phyloP scores from a whole-genome alignment of 2,113 vertebrate species.

The Puntigrus tetrazona region DNA sequence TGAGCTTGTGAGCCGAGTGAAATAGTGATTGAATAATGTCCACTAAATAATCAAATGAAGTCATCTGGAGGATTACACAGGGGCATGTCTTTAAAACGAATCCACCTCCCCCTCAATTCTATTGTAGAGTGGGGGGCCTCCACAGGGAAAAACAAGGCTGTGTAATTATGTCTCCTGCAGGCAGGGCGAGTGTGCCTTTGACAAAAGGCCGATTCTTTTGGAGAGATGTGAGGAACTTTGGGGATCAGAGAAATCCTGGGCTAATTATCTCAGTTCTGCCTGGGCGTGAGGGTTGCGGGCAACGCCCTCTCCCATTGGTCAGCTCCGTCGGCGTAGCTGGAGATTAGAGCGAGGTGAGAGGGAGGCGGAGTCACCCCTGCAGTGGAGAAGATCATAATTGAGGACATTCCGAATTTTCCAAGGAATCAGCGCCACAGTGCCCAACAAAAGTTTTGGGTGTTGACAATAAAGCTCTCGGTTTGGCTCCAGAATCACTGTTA shows the following conservation, averaged over 20 bases:
- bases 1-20: background rate
- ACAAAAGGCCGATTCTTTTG: conserved; percentile 66
- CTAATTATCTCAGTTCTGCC: conserved; percentile 75
- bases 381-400: conserved; percentile 56
- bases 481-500: conserved; percentile 22
- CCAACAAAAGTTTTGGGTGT: conserved; percentile 25
- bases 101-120: conserved; percentile 28
- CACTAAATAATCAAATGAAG: conserved; percentile 32
- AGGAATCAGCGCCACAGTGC: conserved; percentile 28
- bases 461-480: conserved; percentile 7
- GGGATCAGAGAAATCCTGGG: conserved; percentile 68
- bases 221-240: conserved; percentile 57
- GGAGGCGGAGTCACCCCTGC: conserved; percentile 72
- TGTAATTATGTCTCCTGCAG: conserved; percentile 45
- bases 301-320: conserved; percentile 73
- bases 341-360: conserved; percentile 75
- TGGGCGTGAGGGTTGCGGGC: conserved; percentile 69
- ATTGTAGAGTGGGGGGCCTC: conserved; percentile 64
- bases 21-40: conserved; percentile 23
- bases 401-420: conserved; percentile 26
- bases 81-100: conserved; percentile 4
- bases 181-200: conserved; percentile 52
- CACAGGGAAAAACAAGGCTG: conserved; percentile 57
- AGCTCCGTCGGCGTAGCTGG: conserved; percentile 69
- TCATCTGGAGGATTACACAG: conserved; percentile 40